Percentiles rank a stretch among this genome's conserved stretches.
phyloP scores from a whole-genome alignment of 1,140 invertebrate species.

The Metopolophium dirhodum region DNA sequence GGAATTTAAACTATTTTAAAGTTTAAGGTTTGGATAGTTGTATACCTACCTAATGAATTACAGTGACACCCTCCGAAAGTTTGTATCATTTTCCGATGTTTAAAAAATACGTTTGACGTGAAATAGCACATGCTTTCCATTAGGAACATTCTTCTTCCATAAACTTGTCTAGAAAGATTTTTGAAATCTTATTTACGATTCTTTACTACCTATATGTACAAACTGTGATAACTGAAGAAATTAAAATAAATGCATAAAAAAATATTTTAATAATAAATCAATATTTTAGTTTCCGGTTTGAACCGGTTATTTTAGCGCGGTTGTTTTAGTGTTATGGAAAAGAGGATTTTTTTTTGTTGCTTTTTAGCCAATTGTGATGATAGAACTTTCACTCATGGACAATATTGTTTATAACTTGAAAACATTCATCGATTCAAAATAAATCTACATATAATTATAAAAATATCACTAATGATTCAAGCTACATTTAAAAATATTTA shows the following conservation, averaged over 20 bases:
- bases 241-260: background rate
- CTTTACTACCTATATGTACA: background rate
- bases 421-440: background rate
- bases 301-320: background rate
- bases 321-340: background rate
- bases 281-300: background rate
- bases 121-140: background rate
- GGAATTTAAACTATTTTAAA: background rate
- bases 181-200: background rate
- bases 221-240: background rate
- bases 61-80: background rate
- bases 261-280: background rate
- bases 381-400: background rate
- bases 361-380: background rate
- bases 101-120: background rate
- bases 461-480: background rate
- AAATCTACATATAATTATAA: background rate
- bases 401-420: slow-evolving; percentile 18
- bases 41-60: background rate
- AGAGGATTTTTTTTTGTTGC: background rate
- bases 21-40: background rate
- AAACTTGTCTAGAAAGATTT: background rate
- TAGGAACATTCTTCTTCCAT: background rate
- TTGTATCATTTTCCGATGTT: background rate
- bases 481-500: background rate